Evolutionary conservation across 2,113 vertebrate species (phyloP).

Genomic region (Scomber japonicus): DNA sequence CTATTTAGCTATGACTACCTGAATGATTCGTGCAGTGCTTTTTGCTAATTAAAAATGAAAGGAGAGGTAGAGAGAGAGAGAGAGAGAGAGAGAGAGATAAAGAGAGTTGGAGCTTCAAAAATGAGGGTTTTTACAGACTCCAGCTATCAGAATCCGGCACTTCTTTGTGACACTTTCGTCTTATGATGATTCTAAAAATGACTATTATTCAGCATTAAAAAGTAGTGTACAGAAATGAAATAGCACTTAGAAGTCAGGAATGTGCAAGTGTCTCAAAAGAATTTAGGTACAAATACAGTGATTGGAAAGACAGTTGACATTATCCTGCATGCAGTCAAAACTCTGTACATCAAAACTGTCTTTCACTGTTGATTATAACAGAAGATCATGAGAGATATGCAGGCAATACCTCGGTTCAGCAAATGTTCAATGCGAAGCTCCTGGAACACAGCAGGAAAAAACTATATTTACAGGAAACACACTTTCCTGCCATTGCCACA

Average conservation of each 20-base stretch:
- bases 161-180: background rate
- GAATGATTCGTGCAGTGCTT: too few relatives aligned
- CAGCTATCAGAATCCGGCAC: background rate
- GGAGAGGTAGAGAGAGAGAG: too few relatives aligned
- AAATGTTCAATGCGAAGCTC: slow-evolving; percentile 19
- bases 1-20: too few relatives aligned
- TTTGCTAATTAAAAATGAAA: too few relatives aligned
- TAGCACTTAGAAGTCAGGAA: background rate
- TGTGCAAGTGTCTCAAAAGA: background rate
- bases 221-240: background rate
- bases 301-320: slow-evolving; percentile 18
- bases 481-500: background rate
- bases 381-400: slow-evolving; percentile 13
- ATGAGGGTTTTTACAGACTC: too few relatives aligned
- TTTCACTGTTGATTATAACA: slow-evolving; percentile 27
- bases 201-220: background rate
- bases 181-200: background rate
- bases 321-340: slow-evolving; percentile 2
- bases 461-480: slow-evolving; percentile 45
- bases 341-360: background rate
- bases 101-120: too few relatives aligned
- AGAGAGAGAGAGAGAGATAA: too few relatives aligned
- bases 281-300: background rate
- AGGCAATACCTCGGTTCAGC: slow-evolving; percentile 6
- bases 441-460: slow-evolving; percentile 7